These are phyloP conservation scores for Sciurus niger DNA, from an alignment of 2,113 vertebrate species.

Conservation along the genomic window DNA sequence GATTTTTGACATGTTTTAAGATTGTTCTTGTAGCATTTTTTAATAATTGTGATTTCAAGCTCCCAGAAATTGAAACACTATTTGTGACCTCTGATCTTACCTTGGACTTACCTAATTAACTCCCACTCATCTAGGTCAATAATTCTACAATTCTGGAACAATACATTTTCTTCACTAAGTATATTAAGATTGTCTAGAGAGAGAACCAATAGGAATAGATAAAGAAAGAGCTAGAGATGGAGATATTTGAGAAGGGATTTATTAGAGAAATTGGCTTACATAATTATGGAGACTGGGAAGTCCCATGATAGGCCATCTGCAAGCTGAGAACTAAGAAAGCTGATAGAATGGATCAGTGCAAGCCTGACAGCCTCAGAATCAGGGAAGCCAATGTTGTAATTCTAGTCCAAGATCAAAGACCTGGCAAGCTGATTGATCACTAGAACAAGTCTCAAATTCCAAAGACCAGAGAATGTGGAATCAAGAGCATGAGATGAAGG, in stretches of 20 bases:
- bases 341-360: not conserved
- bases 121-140: not conserved
- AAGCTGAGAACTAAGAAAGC: not conserved
- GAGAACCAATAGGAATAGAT: not conserved
- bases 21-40: not conserved
- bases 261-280: not conserved
- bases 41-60: not conserved
- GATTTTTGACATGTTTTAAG: not conserved
- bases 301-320: not conserved
- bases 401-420: not conserved
- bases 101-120: not conserved
- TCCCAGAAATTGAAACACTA: not conserved
- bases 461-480: not conserved
- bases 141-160: not conserved
- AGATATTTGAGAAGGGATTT: not conserved
- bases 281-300: not conserved
- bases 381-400: fast-evolving
- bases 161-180: not conserved
- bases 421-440: not conserved
- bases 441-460: not conserved
- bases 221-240: not conserved
- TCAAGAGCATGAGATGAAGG: fast-evolving
- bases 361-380: not conserved
- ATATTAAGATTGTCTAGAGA: not conserved
- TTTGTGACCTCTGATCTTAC: not conserved